Evolutionary conservation across 2,888 invertebrate genomes (phyloP).

Genomic region (Blomia tropicalis): DNA sequence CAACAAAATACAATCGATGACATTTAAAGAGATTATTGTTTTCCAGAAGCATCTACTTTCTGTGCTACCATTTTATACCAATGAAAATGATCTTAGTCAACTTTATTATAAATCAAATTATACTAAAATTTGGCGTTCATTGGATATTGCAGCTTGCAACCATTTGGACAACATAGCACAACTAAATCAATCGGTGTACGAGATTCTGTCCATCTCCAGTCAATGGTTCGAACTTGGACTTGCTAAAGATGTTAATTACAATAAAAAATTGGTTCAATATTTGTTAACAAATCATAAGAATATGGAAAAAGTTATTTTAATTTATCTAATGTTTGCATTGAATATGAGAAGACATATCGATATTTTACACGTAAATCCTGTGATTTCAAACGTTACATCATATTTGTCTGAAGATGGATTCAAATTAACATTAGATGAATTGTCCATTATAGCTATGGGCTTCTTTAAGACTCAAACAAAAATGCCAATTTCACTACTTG

Average conservation of each 20-base stretch:
- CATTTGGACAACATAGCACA: not conserved
- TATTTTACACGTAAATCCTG: not conserved
- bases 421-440: conserved; percentile 5
- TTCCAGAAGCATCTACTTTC: not conserved
- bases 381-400: not conserved
- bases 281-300: not conserved
- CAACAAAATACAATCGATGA: not conserved
- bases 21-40: not conserved
- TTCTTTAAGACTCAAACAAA: conserved; percentile 10
- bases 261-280: not conserved
- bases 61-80: not conserved
- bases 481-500: not conserved
- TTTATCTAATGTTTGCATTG: not conserved
- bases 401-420: not conserved
- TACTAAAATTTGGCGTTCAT: not conserved
- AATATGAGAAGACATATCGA: not conserved
- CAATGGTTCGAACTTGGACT: conserved; percentile 12
- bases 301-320: not conserved
- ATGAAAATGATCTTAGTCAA: not conserved
- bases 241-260: not conserved
- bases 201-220: not conserved
- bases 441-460: conserved; percentile 1
- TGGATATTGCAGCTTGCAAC: not conserved
- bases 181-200: not conserved
- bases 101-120: not conserved